Evolutionary conservation across 2,113 vertebrate genomes (phyloP).

Genomic region (Canis aureus): DNA sequence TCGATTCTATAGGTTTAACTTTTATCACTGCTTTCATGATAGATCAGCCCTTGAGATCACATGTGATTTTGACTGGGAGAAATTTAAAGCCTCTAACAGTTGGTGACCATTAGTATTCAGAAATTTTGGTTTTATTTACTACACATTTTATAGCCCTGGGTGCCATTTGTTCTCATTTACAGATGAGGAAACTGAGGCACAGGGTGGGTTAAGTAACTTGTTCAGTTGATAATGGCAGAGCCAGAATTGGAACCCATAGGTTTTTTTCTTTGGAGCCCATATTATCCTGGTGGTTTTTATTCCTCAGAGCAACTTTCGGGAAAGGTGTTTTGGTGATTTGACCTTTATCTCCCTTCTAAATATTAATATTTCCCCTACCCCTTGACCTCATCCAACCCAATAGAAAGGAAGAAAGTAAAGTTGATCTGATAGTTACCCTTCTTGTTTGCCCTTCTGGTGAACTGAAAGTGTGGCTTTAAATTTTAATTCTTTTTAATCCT

Average conservation of each 20-base stretch:
- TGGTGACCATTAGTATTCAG: neutral
- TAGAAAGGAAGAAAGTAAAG: neutral
- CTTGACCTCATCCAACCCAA: neutral
- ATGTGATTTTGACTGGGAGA: neutral
- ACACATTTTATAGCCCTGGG: neutral
- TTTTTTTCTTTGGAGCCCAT: neutral
- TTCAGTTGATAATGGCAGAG: neutral
- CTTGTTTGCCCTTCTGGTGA: neutral
- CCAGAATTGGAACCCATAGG: neutral
- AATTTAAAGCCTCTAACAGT: neutral
- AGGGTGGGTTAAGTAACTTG: neutral
- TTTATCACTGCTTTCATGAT: neutral
- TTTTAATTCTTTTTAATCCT: constrained; percentile 36
- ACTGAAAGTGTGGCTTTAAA: neutral
- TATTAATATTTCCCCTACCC: neutral
- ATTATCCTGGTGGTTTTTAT: neutral
- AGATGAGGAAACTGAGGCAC: neutral
- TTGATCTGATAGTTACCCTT: neutral
- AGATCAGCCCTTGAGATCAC: neutral
- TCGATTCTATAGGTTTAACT: neutral
- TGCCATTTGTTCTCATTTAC: neutral
- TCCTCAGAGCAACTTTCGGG: neutral
- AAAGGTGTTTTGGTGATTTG: constrained; percentile 14
- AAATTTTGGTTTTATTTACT: neutral
- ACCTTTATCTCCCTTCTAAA: neutral